Conservation (phyloP, 2,797 vertebrate genomes). For the Hippopotamyrus pictus region DNA sequence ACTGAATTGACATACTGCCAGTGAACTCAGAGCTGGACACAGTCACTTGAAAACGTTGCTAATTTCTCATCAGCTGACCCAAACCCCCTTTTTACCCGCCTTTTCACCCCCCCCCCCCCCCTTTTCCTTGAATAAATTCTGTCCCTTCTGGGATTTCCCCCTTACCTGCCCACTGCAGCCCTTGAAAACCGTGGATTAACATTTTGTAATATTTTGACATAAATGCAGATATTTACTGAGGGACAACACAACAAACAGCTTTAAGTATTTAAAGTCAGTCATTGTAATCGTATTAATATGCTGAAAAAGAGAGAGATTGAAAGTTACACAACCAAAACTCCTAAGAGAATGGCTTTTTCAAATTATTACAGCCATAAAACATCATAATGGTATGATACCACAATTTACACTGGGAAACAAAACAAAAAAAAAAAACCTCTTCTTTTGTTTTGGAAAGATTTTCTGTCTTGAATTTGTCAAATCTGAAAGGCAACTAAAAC, state of each 20-base stretch:
- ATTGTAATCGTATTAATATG: not conserved
- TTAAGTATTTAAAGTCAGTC: not conserved
- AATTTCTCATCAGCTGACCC: not conserved
- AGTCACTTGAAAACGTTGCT: not conserved
- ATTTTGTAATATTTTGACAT: not conserved
- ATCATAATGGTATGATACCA: not conserved
- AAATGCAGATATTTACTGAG: not conserved
- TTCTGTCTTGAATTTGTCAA: not conserved
- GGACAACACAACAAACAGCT: not conserved
- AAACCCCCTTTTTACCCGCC: not conserved
- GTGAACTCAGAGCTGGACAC: not conserved
- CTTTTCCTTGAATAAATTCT: not conserved
- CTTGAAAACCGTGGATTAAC: not conserved
- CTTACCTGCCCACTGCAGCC: not conserved
- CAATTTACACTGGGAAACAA: not conserved
- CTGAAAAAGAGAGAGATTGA: not conserved
- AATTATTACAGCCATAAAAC: not conserved
- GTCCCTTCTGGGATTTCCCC: not conserved
- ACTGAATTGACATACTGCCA: not conserved
- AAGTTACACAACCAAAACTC: not conserved
- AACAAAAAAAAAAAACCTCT: not conserved
- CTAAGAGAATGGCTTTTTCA: not conserved
- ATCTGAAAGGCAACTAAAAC: not conserved
- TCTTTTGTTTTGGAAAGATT: not conserved
- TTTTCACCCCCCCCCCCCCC: not conserved